phyloP scores from a whole-genome alignment of 2,113 vertebrate species.

The Boleophthalmus pectinirostris region DNA sequence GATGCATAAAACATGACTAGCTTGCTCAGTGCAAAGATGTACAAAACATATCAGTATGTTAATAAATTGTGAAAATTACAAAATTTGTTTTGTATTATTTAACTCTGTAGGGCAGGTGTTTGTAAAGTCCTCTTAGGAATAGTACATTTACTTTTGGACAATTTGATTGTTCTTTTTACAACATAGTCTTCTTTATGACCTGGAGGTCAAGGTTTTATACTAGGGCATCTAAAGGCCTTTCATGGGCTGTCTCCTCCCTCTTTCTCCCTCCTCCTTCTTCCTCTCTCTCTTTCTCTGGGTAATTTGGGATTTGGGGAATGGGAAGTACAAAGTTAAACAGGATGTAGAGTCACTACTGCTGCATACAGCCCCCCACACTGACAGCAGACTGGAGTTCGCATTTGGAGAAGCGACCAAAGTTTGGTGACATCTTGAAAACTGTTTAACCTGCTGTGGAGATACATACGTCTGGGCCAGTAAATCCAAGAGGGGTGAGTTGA shows the following conservation, averaged over 20 bases:
- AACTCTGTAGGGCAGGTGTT: neutral
- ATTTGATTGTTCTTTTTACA: neutral
- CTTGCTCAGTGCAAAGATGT: neutral
- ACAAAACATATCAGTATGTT: neutral
- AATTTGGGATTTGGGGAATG: constrained; percentile 59
- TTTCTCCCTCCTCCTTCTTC: neutral
- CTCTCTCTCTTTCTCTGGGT: neutral
- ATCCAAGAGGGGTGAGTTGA: constrained; percentile 35
- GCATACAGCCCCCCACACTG: constrained; percentile 26
- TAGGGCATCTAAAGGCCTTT: constrained; percentile 14
- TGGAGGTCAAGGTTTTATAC: constrained; percentile 25
- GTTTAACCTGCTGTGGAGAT: constrained; percentile 3
- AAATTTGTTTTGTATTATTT: neutral
- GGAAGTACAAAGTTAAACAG: constrained; percentile 70
- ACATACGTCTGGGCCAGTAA: neutral
- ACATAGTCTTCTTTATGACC: constrained; percentile 12
- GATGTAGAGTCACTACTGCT: constrained; percentile 64
- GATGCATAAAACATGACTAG: too few relatives aligned
- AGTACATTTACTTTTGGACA: neutral
- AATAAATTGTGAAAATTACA: neutral
- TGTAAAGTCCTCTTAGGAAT: neutral
- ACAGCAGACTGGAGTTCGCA: constrained; percentile 34
- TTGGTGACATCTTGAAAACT: constrained; percentile 29
- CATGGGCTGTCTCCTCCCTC: neutral
- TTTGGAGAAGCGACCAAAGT: constrained; percentile 26